Percentiles rank a stretch among this genome's conserved stretches.
phyloP scores from a whole-genome alignment of 2,113 vertebrate species.

The Corvus cornix region DNA sequence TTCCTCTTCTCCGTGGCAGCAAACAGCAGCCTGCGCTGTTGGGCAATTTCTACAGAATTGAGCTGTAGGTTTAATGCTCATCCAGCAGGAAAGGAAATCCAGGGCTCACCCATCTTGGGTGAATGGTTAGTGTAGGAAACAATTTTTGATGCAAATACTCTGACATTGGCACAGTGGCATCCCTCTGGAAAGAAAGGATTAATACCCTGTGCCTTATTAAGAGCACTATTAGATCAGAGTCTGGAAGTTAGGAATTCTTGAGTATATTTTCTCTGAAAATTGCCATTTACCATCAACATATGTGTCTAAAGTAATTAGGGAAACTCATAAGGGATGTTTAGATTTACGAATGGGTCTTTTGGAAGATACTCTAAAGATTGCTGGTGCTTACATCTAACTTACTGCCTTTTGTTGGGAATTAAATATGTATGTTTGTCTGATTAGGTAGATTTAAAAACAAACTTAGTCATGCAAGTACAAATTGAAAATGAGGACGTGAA shows the following conservation, averaged over 20 bases:
- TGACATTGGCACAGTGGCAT: not conserved
- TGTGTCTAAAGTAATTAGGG: not conserved
- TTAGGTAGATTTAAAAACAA: not conserved
- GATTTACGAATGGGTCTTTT: not conserved
- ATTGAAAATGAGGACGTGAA: slow-evolving; percentile 4
- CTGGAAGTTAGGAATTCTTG: not conserved
- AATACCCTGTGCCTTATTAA: not conserved
- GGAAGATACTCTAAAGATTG: not conserved
- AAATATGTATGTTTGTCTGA: not conserved
- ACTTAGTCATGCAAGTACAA: not conserved
- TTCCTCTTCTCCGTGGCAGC: not conserved
- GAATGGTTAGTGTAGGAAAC: not conserved
- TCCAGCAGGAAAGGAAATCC: not conserved
- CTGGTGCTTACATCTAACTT: not conserved
- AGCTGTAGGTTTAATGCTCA: not conserved
- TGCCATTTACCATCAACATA: not conserved
- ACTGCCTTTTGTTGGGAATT: not conserved
- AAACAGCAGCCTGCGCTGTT: not conserved
- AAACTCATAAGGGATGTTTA: not conserved
- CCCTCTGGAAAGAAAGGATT: not conserved
- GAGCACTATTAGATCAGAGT: not conserved
- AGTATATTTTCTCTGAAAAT: not conserved
- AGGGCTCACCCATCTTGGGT: not conserved
- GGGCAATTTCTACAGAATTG: not conserved
- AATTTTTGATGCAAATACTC: not conserved